A percentile compares a stretch with the other conserved stretches of the same genome.
Conservation (phyloP, 2,113 vertebrate species). For the Muntiacus reevesi region DNA sequence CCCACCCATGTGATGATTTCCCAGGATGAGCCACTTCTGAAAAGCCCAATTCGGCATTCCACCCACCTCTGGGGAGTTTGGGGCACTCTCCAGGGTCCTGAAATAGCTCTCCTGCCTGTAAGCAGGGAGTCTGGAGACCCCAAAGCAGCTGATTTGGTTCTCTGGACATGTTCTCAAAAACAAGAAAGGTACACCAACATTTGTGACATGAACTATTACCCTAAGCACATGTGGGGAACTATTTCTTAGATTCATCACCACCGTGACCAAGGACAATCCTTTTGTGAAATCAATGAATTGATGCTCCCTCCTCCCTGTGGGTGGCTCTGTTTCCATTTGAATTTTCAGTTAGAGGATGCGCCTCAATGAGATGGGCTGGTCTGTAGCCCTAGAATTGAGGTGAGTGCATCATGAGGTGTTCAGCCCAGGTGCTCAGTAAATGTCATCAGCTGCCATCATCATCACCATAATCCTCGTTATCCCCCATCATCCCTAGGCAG, state of each 20-base stretch:
- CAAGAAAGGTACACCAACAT: background rate
- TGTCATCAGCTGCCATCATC: background rate
- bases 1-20: background rate
- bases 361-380: background rate
- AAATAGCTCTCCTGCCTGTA: background rate
- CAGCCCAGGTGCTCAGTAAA: background rate
- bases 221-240: background rate
- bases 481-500: background rate
- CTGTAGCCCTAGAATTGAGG: background rate
- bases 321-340: background rate
- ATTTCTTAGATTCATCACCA: background rate
- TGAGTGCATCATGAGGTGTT: background rate
- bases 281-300: background rate
- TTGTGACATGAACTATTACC: background rate
- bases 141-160: background rate
- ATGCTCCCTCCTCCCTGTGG: background rate
- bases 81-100: background rate
- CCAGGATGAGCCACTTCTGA: background rate
- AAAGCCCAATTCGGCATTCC: background rate
- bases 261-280: background rate
- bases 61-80: accelerated
- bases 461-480: background rate
- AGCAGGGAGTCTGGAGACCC: background rate
- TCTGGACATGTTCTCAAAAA: background rate
- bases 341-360: background rate